Evolutionary conservation across 2,797 vertebrate genomes (phyloP).

Genomic region (Takifugu rubripes): DNA sequence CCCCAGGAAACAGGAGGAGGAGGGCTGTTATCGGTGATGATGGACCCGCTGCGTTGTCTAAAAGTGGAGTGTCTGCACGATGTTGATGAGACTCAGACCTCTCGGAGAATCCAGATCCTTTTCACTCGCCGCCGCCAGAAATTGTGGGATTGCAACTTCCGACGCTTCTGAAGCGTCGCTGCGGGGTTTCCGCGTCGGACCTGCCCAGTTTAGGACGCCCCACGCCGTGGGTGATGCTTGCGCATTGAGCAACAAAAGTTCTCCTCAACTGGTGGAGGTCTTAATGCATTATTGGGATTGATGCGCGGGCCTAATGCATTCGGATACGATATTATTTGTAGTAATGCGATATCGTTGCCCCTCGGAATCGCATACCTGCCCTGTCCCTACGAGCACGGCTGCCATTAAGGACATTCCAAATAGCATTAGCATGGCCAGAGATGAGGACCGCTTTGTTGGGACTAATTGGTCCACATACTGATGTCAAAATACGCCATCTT

Average conservation of each 20-base stretch:
- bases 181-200: neutral
- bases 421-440: neutral
- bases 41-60: slow-evolving; percentile 36
- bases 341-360: neutral
- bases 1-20: slow-evolving; percentile 62
- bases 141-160: too few relatives aligned
- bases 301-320: too few relatives aligned
- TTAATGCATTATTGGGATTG: neutral
- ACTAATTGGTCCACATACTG: neutral
- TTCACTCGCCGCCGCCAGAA: slow-evolving; percentile 6
- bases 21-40: slow-evolving; percentile 62
- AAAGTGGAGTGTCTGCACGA: slow-evolving; percentile 33
- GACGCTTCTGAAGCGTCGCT: neutral
- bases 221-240: neutral
- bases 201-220: slow-evolving; percentile 1
- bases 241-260: neutral
- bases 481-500: neutral
- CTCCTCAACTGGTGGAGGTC: slow-evolving; percentile 4
- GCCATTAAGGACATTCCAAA: neutral
- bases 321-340: neutral
- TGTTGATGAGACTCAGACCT: slow-evolving; percentile 48
- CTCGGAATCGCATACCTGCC: neutral
- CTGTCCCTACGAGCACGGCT: too few relatives aligned
- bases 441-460: neutral
- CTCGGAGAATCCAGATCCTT: slow-evolving; percentile 35